These are phyloP conservation scores for Drosophila kanekoi DNA, from an alignment of 2,888 invertebrate genomes.

Conservation along the genomic window DNA sequence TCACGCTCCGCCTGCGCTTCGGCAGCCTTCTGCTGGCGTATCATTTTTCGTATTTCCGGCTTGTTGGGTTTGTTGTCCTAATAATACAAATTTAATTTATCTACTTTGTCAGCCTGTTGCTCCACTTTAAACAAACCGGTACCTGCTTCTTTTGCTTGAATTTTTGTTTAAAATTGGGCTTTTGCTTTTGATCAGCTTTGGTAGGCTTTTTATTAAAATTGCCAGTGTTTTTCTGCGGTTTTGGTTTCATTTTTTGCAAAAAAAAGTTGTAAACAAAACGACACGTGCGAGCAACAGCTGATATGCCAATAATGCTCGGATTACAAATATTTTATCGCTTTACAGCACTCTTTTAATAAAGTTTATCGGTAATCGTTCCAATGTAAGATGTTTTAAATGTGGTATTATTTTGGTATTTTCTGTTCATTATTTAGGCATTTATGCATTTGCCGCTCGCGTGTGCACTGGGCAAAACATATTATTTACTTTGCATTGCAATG, in stretches of 20 bases:
- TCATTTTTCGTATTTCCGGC: constrained; percentile 57
- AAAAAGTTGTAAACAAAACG: constrained; percentile 28
- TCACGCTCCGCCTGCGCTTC: constrained; percentile 82
- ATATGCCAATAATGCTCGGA: not conserved
- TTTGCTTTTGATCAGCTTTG: constrained; percentile 31
- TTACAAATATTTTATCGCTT: not conserved
- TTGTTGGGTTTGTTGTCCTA: constrained; percentile 64
- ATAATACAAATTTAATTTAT: not conserved
- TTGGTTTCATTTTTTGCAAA: constrained; percentile 51
- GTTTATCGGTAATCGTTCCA: not conserved
- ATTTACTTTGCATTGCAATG: constrained; percentile 45
- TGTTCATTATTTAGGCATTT: constrained; percentile 11
- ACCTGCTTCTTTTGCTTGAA: constrained; percentile 44
- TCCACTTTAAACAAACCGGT: constrained; percentile 25
- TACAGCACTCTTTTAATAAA: constrained; percentile 13
- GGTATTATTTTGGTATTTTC: constrained; percentile 16
- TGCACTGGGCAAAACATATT: not conserved
- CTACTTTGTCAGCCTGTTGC: not conserved
- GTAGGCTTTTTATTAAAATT: constrained; percentile 30
- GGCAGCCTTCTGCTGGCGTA: constrained; percentile 61
- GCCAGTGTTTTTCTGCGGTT: constrained; percentile 27
- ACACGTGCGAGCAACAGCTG: constrained; percentile 58
- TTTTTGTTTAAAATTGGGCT: constrained; percentile 57
- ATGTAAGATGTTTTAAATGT: no score
- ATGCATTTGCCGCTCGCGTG: constrained; percentile 17